A percentile compares a stretch with the other conserved stretches of the same genome.
These are phyloP conservation scores for Misgurnus mizolepis DNA, from an alignment of 2,113 vertebrate species.

Conservation along the genomic window DNA sequence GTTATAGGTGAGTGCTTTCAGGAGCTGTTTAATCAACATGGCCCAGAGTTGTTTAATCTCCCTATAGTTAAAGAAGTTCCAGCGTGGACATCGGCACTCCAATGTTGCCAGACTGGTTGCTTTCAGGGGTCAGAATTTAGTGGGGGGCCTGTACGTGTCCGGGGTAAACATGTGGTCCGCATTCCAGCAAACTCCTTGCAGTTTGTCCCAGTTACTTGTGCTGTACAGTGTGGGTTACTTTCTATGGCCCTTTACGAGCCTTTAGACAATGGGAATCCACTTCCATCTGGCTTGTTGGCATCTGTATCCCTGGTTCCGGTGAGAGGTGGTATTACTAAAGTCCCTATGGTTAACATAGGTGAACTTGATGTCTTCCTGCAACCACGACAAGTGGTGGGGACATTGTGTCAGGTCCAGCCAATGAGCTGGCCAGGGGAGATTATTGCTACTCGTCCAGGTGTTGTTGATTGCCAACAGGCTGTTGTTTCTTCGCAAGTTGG, in stretches of 20 bases:
- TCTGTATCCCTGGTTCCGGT: neutral
- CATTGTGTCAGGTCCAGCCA: neutral
- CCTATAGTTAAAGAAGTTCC: neutral
- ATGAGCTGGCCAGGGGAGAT: neutral
- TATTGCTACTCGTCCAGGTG: neutral
- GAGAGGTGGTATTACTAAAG: neutral
- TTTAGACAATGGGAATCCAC: neutral
- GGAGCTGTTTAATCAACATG: constrained; percentile 8
- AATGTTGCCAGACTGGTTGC: neutral
- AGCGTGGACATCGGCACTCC: neutral
- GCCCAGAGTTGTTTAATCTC: neutral
- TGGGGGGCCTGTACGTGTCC: neutral
- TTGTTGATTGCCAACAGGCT: neutral
- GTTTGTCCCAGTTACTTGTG: neutral
- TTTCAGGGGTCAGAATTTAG: neutral
- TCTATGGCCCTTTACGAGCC: constrained; percentile 5
- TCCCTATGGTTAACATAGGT: neutral
- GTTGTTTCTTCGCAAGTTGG: neutral
- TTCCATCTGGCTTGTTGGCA: neutral
- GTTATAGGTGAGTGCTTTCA: neutral
- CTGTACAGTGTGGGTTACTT: neutral
- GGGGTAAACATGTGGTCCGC: neutral
- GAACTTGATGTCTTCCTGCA: neutral
- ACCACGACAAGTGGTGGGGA: neutral
- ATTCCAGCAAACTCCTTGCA: neutral